Conservation (phyloP, 1,140 invertebrate species). For the Nasonia longicornis region DNA sequence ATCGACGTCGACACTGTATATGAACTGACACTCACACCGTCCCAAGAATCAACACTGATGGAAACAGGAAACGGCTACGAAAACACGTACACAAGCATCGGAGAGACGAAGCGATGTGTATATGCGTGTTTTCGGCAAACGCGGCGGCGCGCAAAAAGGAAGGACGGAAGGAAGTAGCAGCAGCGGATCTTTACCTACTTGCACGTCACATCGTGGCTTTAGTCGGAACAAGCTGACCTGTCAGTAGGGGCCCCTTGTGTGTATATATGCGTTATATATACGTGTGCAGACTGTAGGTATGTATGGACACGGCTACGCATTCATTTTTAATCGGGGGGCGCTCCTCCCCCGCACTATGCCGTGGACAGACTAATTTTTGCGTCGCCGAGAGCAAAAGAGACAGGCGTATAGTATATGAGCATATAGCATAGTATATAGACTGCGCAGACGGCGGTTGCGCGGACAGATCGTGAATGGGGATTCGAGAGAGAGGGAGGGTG, state of each 20-base stretch:
- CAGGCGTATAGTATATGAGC: too few relatives aligned
- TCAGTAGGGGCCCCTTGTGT: background rate
- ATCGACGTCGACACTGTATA: too few relatives aligned
- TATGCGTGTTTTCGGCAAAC: background rate
- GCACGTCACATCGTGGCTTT: conserved; percentile 25
- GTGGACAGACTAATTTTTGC: background rate
- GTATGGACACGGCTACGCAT: background rate
- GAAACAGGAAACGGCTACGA: background rate
- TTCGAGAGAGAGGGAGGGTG: background rate
- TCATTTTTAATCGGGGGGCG: conserved; percentile 41
- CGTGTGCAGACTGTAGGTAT: too few relatives aligned
- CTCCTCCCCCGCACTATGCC: background rate
- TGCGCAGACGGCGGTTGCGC: conserved; percentile 21
- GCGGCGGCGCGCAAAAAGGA: background rate
- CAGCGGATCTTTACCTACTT: background rate
- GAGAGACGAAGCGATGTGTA: background rate
- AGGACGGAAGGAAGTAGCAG: background rate
- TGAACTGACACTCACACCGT: background rate
- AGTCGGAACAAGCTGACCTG: background rate
- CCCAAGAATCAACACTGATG: background rate
- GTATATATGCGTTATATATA: too few relatives aligned
- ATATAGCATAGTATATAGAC: too few relatives aligned
- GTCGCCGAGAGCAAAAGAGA: too few relatives aligned
- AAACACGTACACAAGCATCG: background rate
- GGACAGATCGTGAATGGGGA: conserved; percentile 16